These are phyloP conservation scores for Parapsyche elsis DNA, from an alignment of 1,140 invertebrate species.

Conservation along the genomic window DNA sequence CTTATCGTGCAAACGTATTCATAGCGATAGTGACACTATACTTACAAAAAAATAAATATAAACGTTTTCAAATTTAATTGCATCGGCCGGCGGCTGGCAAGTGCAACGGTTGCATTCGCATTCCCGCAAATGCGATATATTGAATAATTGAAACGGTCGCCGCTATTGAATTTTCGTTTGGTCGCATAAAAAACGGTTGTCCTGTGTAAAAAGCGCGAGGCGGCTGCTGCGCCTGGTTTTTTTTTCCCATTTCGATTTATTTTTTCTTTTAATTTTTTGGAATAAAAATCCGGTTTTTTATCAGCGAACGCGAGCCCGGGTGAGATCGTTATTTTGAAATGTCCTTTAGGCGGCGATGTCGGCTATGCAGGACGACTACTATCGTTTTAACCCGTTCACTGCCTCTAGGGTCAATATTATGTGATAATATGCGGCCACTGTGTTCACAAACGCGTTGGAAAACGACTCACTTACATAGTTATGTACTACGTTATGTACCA, in stretches of 20 bases:
- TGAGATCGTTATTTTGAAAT: slow-evolving; percentile 39
- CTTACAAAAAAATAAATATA: too few species aligned
- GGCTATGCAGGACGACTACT: background rate
- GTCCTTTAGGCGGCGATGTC: slow-evolving; percentile 15
- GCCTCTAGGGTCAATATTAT: slow-evolving; percentile 5
- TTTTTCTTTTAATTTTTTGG: slow-evolving; percentile 28
- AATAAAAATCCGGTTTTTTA: slow-evolving; percentile 37
- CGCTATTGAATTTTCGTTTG: background rate
- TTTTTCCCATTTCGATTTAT: background rate
- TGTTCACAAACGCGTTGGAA: background rate
- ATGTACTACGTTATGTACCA: background rate
- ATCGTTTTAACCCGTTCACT: background rate
- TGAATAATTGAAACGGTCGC: slow-evolving; percentile 24
- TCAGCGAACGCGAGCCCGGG: slow-evolving; percentile 20
- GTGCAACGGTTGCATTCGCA: background rate
- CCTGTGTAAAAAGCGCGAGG: background rate
- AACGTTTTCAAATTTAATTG: background rate
- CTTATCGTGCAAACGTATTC: too few species aligned
- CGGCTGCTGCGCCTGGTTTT: background rate
- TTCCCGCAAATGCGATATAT: slow-evolving; percentile 5
- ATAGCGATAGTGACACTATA: too few species aligned
- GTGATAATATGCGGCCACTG: background rate
- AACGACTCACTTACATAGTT: background rate
- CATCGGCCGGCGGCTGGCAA: background rate
- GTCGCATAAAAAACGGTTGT: too few species aligned